Evolutionary conservation across 2,888 invertebrate genomes (phyloP), one percentile per base, ranked within the genome.

Genomic region (Cheilosia urbana): DNA sequence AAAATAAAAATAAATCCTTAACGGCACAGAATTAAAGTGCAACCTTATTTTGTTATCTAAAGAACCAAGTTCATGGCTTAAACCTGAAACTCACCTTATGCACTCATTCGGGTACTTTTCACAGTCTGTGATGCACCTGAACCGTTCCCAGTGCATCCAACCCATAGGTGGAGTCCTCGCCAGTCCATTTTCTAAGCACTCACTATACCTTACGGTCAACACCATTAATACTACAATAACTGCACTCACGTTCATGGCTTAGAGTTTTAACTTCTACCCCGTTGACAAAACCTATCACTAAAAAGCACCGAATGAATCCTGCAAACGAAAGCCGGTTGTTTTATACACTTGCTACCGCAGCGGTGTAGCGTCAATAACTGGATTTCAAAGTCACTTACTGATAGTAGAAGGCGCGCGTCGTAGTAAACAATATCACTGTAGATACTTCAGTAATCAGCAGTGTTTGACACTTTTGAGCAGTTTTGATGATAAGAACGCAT

Each of bases 141-240:
- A 95, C 77, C 95, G 91, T 89, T 95, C 93, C 95, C 95, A 95
- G 66, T 94, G 93, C 93, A 95, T 93, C 95, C 95, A 95, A 6
- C 95, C 95, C 95, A 95, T 95, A 1, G 95, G 95, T 6, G 95
- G 95, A n/a, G 94, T 95, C 77, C 91, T 89, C 0, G 95, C 94
- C 62, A 95, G 89, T 0, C 95, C 95, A 92, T 95, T 95, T 71
- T 95, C 93, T 75, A 95, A 89, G 4, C 76, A 34, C 4, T 81
- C 60, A 34, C 47, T 34, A 13, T 47, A 19, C 2, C 15, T 24
- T 0, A 49, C 15, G 40, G 76, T 17, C 4, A 27, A 80, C 7
- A 76, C 24, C 15, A 68, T 30, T 3, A 72, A 19, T n/a, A 80
- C 17, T 51, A 62, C 47, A 47, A 76, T 4, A 30, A 63, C 47